These are phyloP conservation scores for Hiodon alosoides DNA, from an alignment of 2,113 vertebrate species.

Conservation along the genomic window DNA sequence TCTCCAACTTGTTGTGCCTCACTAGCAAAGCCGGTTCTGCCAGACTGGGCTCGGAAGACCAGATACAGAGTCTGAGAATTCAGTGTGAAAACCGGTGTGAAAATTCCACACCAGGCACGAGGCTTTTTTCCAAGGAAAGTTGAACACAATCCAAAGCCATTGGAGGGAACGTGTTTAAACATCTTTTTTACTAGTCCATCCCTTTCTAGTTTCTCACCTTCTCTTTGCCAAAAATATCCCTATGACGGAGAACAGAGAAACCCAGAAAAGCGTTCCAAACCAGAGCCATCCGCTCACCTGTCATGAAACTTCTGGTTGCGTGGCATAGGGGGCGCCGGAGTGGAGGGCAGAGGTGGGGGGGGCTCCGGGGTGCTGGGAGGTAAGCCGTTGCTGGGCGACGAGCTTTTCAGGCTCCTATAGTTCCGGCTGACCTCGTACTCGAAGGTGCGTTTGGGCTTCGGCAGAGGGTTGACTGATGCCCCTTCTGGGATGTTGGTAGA, in stretches of 20 bases:
- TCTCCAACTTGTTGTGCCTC: background rate
- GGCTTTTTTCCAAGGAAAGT: background rate
- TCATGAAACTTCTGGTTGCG: constrained; percentile 72
- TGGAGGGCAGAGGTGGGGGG: constrained; percentile 82
- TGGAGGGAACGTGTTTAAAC: background rate
- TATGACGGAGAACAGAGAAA: background rate
- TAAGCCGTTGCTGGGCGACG: constrained; percentile 79
- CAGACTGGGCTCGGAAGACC: background rate
- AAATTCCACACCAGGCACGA: background rate
- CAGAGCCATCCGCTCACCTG: constrained; percentile 67
- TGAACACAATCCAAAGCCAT: background rate
- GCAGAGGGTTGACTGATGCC: constrained; percentile 83
- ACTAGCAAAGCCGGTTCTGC: background rate
- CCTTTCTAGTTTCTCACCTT: background rate
- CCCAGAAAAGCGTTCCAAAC: background rate
- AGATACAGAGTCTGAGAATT: constrained; percentile 15
- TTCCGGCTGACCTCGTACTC: constrained; percentile 91
- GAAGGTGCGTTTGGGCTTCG: constrained; percentile 97
- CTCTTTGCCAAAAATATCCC: background rate
- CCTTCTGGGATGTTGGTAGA: constrained; percentile 56
- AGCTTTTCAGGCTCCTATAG: constrained; percentile 73
- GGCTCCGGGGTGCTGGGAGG: constrained; percentile 74
- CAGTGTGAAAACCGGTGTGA: background rate
- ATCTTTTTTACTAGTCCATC: constrained; percentile 9
- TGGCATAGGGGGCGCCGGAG: constrained; percentile 78